Base-by-base conservation (phyloP, 2,888 invertebrate species). In the Calameuta pallipes region DNA sequence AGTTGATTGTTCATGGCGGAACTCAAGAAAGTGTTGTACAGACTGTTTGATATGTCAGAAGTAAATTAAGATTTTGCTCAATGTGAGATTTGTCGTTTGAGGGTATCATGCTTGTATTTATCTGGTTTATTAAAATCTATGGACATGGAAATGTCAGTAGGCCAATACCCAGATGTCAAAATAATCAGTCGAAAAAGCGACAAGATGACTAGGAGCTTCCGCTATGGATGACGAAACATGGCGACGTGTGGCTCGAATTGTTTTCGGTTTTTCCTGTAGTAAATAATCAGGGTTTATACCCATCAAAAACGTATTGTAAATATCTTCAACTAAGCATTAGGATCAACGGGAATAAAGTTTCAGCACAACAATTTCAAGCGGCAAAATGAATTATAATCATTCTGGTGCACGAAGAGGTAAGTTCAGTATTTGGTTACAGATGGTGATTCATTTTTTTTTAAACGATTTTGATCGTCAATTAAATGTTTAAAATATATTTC, bases 381-480 rank as follows among this genome's bases (percentile, higher is more conserved):
- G 56, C 56, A 88, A 78, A 75, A 91, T 91, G 91, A 90, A 90
- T 87, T 91, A 90, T 81, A 91, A 88, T 86, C 88, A 90, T 41
- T 86, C 90, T 3, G 88, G 85, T 80, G 85, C 88, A 12, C 86
- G 89, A 9, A 89, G 91, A 82, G 91, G 91, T 91, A 81, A 87
- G 85, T 80, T 68, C 75, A 74, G 71, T 77, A 81, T 80, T 73
- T 76, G 75, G 68, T 71, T 68, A 73, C 73, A 75, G 34, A 78
- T 30, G 56, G 56, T 23, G 74, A 78, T 56, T 71, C 3, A 71
- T 71, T 30, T 71, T 31, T 71, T 31, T 23, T 12, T 0, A 3
- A 15, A 71, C 2, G 13, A 33, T 34, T 71, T 31, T 71, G 1
- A 23, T 9, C 56, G 23, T 56, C 23, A 56, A 23, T 23, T 56